Conservation (phyloP, 2,888 invertebrate species). For the Xiphydria camelus region DNA sequence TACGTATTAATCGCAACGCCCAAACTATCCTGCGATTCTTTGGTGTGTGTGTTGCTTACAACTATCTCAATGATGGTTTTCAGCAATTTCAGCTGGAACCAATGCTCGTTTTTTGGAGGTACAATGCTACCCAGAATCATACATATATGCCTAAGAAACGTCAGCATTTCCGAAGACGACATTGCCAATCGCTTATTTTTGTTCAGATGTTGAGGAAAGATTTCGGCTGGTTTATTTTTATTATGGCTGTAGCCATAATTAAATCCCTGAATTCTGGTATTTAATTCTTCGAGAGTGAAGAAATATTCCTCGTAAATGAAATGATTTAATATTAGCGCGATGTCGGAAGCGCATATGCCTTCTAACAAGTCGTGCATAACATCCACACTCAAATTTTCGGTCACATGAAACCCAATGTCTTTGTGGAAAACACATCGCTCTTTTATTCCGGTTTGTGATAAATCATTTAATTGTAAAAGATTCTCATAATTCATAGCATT, state of each 20-base stretch:
- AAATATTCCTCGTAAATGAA: constrained; percentile 3
- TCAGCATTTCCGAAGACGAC: constrained; percentile 15
- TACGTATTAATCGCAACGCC: background rate
- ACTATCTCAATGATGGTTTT: constrained; percentile 5
- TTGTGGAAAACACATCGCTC: no score
- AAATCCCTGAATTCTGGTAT: constrained; percentile 5
- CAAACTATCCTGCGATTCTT: constrained; percentile 3
- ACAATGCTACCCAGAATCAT: constrained; percentile 21
- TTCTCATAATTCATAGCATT: constrained; percentile 20
- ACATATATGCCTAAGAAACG: constrained; percentile 6
- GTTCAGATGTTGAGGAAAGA: constrained; percentile 8
- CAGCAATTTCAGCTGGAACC: constrained; percentile 13
- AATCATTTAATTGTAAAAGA: constrained; percentile 16
- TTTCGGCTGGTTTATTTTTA: constrained; percentile 13
- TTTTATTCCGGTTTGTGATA: constrained; percentile 25
- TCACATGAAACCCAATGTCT: constrained; percentile 30
- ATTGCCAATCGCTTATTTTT: constrained; percentile 5
- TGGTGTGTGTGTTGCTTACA: background rate
- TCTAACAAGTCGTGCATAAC: constrained; percentile 34
- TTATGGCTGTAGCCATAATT: constrained; percentile 10
- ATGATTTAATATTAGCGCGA: constrained; percentile 7
- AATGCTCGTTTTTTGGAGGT: constrained; percentile 25
- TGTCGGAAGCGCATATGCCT: constrained; percentile 28
- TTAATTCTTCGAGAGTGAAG: constrained; percentile 16
- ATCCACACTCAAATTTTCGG: constrained; percentile 22